Percentiles rank a stretch among this genome's conserved stretches.
Evolutionary conservation across 2,888 invertebrate species (phyloP).

Genomic region (Hirtodrosophila trivittata): DNA sequence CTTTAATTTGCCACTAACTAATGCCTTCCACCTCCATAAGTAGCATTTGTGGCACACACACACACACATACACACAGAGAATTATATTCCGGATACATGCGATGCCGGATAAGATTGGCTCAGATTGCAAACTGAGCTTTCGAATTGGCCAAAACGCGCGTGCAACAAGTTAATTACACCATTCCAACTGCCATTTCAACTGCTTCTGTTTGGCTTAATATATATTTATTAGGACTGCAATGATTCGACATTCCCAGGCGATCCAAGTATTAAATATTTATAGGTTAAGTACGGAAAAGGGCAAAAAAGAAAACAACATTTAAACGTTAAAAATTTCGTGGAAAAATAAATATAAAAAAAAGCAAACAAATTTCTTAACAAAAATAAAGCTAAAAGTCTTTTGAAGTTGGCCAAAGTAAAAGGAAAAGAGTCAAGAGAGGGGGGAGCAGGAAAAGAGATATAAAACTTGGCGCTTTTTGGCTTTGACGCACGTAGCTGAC

Average conservation of each 20-base stretch:
- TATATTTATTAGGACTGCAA: slow-evolving; percentile 42
- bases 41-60: slow-evolving; percentile 13
- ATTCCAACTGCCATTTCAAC: slow-evolving; percentile 16
- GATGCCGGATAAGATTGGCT: slow-evolving; percentile 73
- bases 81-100: slow-evolving; percentile 83
- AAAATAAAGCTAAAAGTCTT: slow-evolving; percentile 76
- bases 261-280: slow-evolving; percentile 28
- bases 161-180: slow-evolving; percentile 82
- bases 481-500: slow-evolving; percentile 78
- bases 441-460: slow-evolving; percentile 61
- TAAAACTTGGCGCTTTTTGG: slow-evolving; percentile 73
- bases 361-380: slow-evolving; percentile 35
- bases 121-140: slow-evolving; percentile 50
- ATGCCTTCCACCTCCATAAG: slow-evolving; percentile 34
- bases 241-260: neutral
- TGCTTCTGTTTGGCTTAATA: slow-evolving; percentile 26
- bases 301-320: slow-evolving; percentile 3
- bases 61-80: slow-evolving; percentile 33
- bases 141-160: slow-evolving; percentile 50
- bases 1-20: slow-evolving; percentile 79
- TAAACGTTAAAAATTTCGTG: neutral
- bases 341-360: slow-evolving; percentile 35
- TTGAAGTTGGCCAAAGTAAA: slow-evolving; percentile 76
- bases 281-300: slow-evolving; percentile 22
- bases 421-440: slow-evolving; percentile 25